These are phyloP conservation scores for Zaprionus lachaisei DNA, from an alignment of 1,140 invertebrate genomes.

Conservation along the genomic window DNA sequence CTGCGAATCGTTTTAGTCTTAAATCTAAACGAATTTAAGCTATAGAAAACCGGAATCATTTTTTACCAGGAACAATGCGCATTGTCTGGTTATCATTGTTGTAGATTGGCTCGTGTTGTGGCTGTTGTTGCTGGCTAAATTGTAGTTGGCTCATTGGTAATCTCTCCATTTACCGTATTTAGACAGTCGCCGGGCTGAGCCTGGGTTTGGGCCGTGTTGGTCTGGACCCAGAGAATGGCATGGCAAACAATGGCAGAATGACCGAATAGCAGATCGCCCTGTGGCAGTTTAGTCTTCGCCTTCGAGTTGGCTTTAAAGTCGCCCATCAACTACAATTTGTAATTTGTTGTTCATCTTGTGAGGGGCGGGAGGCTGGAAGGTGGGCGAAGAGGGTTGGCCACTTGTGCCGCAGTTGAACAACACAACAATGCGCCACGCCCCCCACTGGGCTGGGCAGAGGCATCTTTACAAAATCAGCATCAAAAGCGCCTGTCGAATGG, in stretches of 20 bases:
- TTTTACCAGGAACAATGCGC: conserved; percentile 58
- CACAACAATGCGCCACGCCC: conserved; percentile 54
- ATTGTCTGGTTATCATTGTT: conserved; percentile 50
- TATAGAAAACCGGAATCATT: conserved; percentile 60
- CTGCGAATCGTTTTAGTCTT: background rate
- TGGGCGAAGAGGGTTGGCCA: background rate
- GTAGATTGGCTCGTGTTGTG: conserved; percentile 26
- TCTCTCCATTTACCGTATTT: conserved; percentile 67
- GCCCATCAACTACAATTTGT: conserved; percentile 78
- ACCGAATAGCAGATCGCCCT: conserved; percentile 25
- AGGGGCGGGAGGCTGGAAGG: background rate
- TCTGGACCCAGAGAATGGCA: conserved; percentile 18
- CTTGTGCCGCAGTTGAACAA: conserved; percentile 38
- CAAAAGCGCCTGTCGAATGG: conserved; percentile 78
- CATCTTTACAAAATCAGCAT: conserved; percentile 80
- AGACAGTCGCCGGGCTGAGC: conserved; percentile 11
- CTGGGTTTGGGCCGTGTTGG: background rate
- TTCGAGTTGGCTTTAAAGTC: conserved; percentile 62
- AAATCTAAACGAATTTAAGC: conserved; percentile 42
- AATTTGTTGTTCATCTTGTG: conserved; percentile 73
- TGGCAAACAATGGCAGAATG: conserved; percentile 47
- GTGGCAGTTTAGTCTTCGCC: conserved; percentile 28
- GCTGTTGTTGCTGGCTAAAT: conserved; percentile 40
- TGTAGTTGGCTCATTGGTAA: conserved; percentile 76
- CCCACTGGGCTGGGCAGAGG: conserved; percentile 24